Percentiles rank a stretch among this genome's conserved stretches.
These are phyloP conservation scores for Phocoena phocoena DNA, from an alignment of 2,113 vertebrate genomes.

Conservation along the genomic window DNA sequence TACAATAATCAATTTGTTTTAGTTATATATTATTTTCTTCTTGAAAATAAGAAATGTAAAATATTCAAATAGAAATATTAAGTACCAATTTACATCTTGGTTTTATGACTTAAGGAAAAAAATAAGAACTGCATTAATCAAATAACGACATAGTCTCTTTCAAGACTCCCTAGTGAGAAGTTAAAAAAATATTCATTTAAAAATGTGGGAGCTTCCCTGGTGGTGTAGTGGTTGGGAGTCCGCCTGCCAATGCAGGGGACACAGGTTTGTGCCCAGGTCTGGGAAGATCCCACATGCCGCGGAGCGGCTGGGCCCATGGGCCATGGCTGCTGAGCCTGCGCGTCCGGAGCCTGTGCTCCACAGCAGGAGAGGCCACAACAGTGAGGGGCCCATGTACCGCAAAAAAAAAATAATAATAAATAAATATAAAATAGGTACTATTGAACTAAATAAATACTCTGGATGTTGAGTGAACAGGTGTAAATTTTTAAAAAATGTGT, in stretches of 20 bases:
- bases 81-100: neutral
- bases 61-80: neutral
- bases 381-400: too few species aligned
- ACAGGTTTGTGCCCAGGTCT: accelerated
- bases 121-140: neutral
- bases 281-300: too few species aligned
- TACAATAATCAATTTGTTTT: neutral
- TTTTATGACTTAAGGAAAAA: neutral
- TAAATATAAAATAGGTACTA: too few species aligned
- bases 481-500: neutral
- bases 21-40: neutral
- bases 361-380: too few species aligned
- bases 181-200: constrained; percentile 6
- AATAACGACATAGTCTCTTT: neutral
- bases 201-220: neutral
- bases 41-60: constrained; percentile 19
- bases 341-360: too few species aligned
- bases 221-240: too few species aligned
- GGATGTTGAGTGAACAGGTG: neutral
- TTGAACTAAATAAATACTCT: neutral
- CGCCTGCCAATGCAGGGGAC: too few species aligned
- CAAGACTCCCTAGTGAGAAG: neutral
- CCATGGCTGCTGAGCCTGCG: too few species aligned
- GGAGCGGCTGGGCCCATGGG: too few species aligned
- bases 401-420: too few species aligned